These are phyloP conservation scores for Cettia cetti DNA, from an alignment of 2,113 vertebrate genomes.

Conservation along the genomic window DNA sequence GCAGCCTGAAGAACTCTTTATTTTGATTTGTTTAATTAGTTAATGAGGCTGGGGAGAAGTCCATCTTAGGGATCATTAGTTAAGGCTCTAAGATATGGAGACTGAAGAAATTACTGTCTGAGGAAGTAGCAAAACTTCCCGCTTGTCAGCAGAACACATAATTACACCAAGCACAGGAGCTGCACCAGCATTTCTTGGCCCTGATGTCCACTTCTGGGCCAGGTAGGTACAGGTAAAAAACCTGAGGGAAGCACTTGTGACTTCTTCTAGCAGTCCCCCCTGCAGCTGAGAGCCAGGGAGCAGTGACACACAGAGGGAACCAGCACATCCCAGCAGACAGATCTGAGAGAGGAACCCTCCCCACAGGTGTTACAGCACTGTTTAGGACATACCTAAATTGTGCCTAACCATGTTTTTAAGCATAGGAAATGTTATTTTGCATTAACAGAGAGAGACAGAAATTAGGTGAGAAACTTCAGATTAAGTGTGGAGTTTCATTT, in stretches of 20 bases:
- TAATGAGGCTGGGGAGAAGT: slow-evolving; percentile 53
- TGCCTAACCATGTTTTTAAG: background rate
- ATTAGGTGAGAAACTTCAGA: background rate
- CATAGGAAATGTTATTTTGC: background rate
- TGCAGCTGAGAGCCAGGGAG: background rate
- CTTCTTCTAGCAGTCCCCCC: background rate
- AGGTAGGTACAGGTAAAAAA: background rate
- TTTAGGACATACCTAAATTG: background rate
- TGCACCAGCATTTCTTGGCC: background rate
- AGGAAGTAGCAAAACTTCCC: slow-evolving; percentile 24
- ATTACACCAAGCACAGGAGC: background rate
- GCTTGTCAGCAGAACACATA: background rate
- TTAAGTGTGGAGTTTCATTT: background rate
- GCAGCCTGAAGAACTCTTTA: slow-evolving; percentile 44
- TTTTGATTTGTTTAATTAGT: slow-evolving; percentile 66
- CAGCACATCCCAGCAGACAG: background rate
- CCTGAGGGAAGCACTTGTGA: background rate
- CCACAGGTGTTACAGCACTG: background rate
- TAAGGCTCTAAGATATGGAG: slow-evolving; percentile 48
- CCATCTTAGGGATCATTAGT: slow-evolving; percentile 53
- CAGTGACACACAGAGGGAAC: background rate
- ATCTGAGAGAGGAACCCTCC: background rate
- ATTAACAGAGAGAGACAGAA: background rate
- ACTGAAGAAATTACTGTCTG: slow-evolving; percentile 30
- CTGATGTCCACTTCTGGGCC: background rate